Evolutionary conservation across 1,140 invertebrate genomes (phyloP).

Genomic region (Eupeodes corollae): DNA sequence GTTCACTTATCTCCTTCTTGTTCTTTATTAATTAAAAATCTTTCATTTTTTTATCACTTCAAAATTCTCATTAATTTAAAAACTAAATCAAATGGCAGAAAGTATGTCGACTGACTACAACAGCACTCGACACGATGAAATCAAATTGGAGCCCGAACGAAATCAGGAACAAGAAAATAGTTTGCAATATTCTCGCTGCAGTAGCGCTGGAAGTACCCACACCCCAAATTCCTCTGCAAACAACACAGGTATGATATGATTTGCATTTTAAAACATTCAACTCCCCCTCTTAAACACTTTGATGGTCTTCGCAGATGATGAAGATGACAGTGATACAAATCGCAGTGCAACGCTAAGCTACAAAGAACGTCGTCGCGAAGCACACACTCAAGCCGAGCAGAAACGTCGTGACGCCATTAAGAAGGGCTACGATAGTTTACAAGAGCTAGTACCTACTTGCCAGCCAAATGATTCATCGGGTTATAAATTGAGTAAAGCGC

Average conservation of each 20-base stretch:
- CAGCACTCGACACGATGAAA: conserved; percentile 21
- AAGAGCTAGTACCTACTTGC: conserved; percentile 86
- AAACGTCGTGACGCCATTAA: conserved; percentile 95
- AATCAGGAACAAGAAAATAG: conserved; percentile 46
- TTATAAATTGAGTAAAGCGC: conserved; percentile 93
- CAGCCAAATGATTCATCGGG: conserved; percentile 65
- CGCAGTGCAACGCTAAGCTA: conserved; percentile 71
- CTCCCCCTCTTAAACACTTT: conserved; percentile 6
- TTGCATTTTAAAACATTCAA: conserved; percentile 12
- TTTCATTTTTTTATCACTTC: no score
- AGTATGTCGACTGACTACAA: no score
- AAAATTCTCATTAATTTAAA: no score
- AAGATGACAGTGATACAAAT: conserved; percentile 79
- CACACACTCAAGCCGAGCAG: conserved; percentile 95
- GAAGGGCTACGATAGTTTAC: conserved; percentile 84
- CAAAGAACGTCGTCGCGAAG: conserved; percentile 85
- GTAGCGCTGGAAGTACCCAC: conserved; percentile 71
- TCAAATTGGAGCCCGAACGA: conserved; percentile 54
- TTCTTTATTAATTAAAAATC: no score
- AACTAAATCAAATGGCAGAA: no score
- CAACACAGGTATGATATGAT: conserved; percentile 56
- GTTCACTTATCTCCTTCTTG: no score
- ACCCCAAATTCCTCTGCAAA: conserved; percentile 75
- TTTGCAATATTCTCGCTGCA: conserved; percentile 61
- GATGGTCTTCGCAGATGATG: conserved; percentile 40